phyloP scores from a whole-genome alignment of 2,113 vertebrate species.

The Podocnemis expansa region DNA sequence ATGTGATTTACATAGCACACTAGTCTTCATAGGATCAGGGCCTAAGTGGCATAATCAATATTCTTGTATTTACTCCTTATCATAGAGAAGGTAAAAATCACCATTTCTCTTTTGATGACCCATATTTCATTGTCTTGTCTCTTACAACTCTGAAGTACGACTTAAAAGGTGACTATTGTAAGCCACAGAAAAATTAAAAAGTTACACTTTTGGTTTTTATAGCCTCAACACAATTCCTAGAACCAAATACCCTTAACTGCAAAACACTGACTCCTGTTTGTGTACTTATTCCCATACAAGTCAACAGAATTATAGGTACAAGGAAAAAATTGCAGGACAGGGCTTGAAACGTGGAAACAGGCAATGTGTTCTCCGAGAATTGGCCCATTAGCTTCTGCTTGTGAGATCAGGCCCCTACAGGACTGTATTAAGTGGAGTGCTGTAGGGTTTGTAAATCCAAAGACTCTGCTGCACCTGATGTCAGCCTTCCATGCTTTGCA shows the following conservation, averaged over 20 bases:
- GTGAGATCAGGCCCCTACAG: not conserved
- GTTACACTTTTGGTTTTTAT: no score
- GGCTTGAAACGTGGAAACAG: accelerated
- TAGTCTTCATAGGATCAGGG: accelerated
- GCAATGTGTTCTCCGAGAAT: accelerated
- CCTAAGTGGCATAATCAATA: not conserved
- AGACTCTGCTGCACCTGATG: not conserved
- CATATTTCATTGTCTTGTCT: not conserved
- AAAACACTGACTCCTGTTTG: accelerated
- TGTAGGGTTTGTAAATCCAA: accelerated
- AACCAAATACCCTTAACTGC: accelerated
- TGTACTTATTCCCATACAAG: not conserved
- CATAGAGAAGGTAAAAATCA: accelerated
- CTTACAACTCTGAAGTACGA: not conserved
- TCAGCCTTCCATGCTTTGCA: not conserved
- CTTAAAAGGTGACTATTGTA: accelerated
- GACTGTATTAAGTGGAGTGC: accelerated
- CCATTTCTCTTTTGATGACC: accelerated
- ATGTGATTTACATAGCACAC: accelerated
- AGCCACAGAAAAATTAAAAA: accelerated
- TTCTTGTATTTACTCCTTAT: not conserved
- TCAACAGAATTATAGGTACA: not conserved
- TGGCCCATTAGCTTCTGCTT: accelerated
- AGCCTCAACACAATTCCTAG: accelerated
- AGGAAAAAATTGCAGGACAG: accelerated